A percentile compares a stretch with the other conserved stretches of the same genome.
Conservation (phyloP, 2,113 vertebrate genomes). For the Neogale vison region DNA sequence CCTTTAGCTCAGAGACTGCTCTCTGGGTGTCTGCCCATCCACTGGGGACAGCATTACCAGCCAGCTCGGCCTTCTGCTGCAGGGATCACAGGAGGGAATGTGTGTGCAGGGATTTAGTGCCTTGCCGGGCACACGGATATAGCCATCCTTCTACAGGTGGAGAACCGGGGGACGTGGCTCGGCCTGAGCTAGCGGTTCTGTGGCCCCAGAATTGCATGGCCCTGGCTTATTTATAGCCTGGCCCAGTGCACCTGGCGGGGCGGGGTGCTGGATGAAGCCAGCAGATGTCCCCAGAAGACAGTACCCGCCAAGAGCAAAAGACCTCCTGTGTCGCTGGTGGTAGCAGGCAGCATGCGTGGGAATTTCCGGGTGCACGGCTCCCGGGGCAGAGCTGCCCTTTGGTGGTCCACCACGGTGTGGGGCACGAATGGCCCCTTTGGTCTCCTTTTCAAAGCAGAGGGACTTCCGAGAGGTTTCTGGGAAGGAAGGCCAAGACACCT, state of each 20-base stretch:
- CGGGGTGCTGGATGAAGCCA: neutral
- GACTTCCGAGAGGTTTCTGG: constrained; percentile 20
- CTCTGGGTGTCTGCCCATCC: neutral
- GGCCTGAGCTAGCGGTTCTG: neutral
- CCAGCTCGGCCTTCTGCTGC: neutral
- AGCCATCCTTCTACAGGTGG: neutral
- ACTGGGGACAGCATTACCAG: neutral
- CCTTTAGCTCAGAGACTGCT: neutral
- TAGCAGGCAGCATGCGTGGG: neutral
- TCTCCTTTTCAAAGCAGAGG: neutral
- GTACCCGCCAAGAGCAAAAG: neutral
- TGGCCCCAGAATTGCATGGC: neutral
- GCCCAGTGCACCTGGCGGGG: neutral
- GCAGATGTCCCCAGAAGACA: neutral
- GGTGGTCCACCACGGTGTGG: neutral
- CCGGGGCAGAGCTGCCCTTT: neutral
- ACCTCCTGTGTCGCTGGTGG: neutral
- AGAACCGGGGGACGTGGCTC: neutral
- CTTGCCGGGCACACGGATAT: rapidly evolving
- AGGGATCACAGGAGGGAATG: no score
- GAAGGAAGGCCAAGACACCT: constrained; percentile 60
- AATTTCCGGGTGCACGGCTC: neutral
- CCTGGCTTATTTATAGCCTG: neutral
- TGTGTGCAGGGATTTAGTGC: neutral
- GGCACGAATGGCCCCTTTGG: neutral